Evolutionary conservation across 2,113 vertebrate species (phyloP).

Genomic region (Rana temporaria): DNA sequence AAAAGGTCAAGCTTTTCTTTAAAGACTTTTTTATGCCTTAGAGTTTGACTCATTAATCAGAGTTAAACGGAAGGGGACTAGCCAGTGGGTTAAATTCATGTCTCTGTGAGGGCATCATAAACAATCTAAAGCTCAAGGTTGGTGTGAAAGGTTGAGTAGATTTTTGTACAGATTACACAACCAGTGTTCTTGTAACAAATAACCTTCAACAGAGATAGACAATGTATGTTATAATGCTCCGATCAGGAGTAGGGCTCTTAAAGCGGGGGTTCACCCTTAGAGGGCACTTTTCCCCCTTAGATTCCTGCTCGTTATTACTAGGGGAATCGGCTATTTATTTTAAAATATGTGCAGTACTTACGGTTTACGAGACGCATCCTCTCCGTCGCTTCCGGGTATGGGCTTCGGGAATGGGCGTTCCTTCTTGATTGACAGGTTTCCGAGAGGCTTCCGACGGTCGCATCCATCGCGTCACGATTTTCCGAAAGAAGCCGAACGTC

Average conservation of each 20-base stretch:
- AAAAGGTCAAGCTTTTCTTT: conserved; percentile 93
- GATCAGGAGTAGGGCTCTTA: background rate
- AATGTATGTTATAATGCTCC: conserved; percentile 1
- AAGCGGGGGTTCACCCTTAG: too few relatives aligned
- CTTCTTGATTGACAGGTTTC: too few relatives aligned
- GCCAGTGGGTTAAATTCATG: conserved; percentile 73
- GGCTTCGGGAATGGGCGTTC: too few relatives aligned
- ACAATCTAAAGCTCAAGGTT: conserved; percentile 72
- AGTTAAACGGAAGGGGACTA: conserved; percentile 72
- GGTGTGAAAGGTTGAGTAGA: conserved; percentile 76
- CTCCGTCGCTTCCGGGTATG: too few relatives aligned
- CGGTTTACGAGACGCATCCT: too few relatives aligned
- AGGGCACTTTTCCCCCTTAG: too few relatives aligned
- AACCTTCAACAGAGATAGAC: conserved; percentile 69
- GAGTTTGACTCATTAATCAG: conserved; percentile 79
- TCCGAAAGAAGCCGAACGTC: too few relatives aligned
- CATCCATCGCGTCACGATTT: too few relatives aligned
- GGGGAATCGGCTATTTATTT: too few relatives aligned
- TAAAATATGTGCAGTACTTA: too few relatives aligned
- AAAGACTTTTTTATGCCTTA: conserved; percentile 72
- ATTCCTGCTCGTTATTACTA: too few relatives aligned
- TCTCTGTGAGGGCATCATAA: conserved; percentile 74
- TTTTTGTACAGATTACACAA: conserved; percentile 76
- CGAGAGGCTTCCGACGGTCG: too few relatives aligned
- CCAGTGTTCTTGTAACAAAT: conserved; percentile 79